Evolutionary conservation across 2,113 vertebrate genomes (phyloP).

Genomic region (Dasyurus viverrinus): DNA sequence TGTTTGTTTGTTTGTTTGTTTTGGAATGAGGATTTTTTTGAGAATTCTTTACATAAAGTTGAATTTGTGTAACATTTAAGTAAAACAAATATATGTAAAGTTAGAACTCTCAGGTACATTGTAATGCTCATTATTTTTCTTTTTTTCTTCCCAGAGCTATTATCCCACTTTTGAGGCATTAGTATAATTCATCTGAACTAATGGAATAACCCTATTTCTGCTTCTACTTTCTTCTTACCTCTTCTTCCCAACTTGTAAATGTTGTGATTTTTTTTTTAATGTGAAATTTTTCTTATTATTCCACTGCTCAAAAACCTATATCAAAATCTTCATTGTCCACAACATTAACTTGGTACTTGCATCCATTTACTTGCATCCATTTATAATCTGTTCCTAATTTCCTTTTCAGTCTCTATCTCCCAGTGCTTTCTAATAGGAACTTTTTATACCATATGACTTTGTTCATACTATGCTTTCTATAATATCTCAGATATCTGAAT

Average conservation of each 20-base stretch:
- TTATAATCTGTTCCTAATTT: background rate
- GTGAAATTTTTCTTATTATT: background rate
- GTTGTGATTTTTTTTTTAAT: background rate
- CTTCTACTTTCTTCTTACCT: background rate
- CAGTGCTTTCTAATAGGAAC: background rate
- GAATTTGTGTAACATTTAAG: background rate
- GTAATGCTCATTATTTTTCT: background rate
- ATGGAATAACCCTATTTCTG: background rate
- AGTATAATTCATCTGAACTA: background rate
- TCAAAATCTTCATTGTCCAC: background rate
- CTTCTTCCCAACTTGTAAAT: background rate
- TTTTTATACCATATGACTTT: background rate
- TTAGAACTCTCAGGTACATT: background rate
- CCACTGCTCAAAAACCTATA: background rate
- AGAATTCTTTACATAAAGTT: background rate
- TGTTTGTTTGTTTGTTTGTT: too few species aligned
- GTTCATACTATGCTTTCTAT: background rate
- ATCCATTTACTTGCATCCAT: background rate
- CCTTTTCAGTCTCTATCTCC: background rate
- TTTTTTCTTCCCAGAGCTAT: background rate
- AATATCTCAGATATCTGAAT: background rate
- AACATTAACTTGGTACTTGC: background rate
- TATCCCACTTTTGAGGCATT: background rate
- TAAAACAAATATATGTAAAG: background rate
- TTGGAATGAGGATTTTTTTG: background rate